Evolutionary conservation across 2,888 invertebrate species (phyloP).

Genomic region (Diarsia brunnea): DNA sequence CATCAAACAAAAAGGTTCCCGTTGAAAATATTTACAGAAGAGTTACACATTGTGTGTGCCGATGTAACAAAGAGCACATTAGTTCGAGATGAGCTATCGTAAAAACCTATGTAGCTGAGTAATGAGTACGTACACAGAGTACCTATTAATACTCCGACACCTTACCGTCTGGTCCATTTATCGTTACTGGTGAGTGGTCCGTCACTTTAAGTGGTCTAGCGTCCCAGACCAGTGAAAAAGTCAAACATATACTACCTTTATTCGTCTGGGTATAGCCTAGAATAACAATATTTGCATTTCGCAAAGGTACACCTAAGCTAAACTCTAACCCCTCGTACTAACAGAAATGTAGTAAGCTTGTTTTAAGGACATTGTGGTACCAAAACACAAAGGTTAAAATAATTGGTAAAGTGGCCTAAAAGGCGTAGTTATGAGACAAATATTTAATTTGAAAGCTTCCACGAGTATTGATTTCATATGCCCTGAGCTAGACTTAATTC

Average conservation of each 20-base stretch:
- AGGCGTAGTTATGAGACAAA: not conserved
- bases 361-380: not conserved
- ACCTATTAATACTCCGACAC: constrained; percentile 46
- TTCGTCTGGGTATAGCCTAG: not conserved
- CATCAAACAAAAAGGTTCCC: constrained; percentile 76
- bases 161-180: constrained; percentile 39
- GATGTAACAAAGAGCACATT: constrained; percentile 76
- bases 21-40: constrained; percentile 75
- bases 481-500: not conserved
- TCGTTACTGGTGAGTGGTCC: constrained; percentile 12
- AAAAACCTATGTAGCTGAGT: constrained; percentile 66
- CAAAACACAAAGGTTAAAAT: not conserved
- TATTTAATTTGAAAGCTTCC: not conserved
- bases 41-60: constrained; percentile 70
- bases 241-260: not conserved
- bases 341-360: not conserved
- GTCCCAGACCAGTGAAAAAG: not conserved
- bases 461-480: not conserved
- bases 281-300: constrained; percentile 13
- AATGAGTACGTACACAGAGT: constrained; percentile 62
- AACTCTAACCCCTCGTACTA: not conserved
- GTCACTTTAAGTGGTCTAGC: constrained; percentile 22
- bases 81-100: constrained; percentile 74
- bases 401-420: not conserved
- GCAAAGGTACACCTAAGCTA: not conserved